Conservation (phyloP, 1,140 invertebrate species). For the Myzus persicae region DNA sequence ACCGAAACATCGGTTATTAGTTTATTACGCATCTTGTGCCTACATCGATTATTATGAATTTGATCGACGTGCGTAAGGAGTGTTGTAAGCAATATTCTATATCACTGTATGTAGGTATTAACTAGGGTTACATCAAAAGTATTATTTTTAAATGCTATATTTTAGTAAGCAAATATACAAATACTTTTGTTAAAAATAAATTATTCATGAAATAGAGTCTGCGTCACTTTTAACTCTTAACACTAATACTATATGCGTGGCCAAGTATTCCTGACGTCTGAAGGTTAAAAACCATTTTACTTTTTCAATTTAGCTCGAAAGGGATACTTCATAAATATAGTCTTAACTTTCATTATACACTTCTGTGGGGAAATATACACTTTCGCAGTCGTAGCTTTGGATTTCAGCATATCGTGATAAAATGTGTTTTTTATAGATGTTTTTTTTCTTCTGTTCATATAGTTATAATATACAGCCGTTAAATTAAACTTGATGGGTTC, state of each 20-base stretch:
- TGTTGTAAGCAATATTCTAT: neutral
- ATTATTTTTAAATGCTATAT: neutral
- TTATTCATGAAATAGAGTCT: conserved; percentile 1
- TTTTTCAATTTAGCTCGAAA: conserved; percentile 22
- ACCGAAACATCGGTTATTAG: neutral
- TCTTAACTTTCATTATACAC: neutral
- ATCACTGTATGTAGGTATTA: neutral
- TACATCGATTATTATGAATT: neutral
- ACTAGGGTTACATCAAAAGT: neutral
- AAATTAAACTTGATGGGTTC: neutral
- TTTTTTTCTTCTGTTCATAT: neutral
- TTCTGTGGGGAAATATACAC: neutral
- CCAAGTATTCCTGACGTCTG: neutral
- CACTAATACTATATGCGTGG: neutral
- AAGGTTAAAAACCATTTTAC: conserved; percentile 35
- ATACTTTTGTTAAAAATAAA: conserved; percentile 50
- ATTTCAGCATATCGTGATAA: neutral
- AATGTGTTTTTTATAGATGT: neutral
- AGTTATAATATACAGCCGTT: neutral
- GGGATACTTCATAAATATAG: neutral
- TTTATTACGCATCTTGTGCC: neutral
- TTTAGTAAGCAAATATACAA: neutral
- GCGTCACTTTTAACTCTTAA: neutral
- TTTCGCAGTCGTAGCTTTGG: neutral
- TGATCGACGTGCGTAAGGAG: neutral